Conservation (phyloP, 2,113 vertebrate genomes). For the Jaculus jaculus region DNA sequence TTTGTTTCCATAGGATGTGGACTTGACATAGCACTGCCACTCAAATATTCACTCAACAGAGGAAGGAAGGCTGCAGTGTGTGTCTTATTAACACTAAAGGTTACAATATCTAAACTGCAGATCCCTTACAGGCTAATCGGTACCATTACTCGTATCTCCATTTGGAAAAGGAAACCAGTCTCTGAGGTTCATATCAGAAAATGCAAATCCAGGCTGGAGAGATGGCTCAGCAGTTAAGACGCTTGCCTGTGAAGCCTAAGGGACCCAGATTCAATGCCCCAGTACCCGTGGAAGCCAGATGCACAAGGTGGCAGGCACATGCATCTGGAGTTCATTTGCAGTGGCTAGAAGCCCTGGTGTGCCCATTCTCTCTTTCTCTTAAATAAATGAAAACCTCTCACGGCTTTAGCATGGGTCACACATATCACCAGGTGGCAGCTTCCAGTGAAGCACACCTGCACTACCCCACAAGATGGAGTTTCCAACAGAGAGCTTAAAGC, state of each 20-base stretch:
- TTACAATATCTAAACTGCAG: background rate
- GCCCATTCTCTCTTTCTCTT: too few relatives aligned
- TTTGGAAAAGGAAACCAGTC: background rate
- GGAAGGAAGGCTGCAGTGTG: background rate
- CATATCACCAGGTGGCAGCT: background rate
- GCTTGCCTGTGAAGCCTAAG: too few relatives aligned
- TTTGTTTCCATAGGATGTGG: background rate
- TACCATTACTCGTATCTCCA: background rate
- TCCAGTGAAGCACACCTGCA: background rate
- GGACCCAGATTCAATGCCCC: too few relatives aligned
- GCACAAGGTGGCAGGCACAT: too few relatives aligned
- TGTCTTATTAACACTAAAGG: background rate
- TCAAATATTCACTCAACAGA: slow-evolving; percentile 30
- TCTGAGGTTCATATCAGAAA: background rate
- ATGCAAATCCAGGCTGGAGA: background rate
- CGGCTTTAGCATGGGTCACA: background rate
- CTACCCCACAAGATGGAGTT: background rate
- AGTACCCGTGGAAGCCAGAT: too few relatives aligned
- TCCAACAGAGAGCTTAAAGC: background rate
- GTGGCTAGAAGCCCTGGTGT: too few relatives aligned
- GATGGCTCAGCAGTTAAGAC: too few relatives aligned
- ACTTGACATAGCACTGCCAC: background rate
- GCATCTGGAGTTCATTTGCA: too few relatives aligned
- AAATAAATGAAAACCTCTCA: background rate
- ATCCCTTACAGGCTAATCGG: background rate